Base-by-base conservation (phyloP, 2,888 invertebrate genomes). In the Perizoma flavofasciatum region DNA sequence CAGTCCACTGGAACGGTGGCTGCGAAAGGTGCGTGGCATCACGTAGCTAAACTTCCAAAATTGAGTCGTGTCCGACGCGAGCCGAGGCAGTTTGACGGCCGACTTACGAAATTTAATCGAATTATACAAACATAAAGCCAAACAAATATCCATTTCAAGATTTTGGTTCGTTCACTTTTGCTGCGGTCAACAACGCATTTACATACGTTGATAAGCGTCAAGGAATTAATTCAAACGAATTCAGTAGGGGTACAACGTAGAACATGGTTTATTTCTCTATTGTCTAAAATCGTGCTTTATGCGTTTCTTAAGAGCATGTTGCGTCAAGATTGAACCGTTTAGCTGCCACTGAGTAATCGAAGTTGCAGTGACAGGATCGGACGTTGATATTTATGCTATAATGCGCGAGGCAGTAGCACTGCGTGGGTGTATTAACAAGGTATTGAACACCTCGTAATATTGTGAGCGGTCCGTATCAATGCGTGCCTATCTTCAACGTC, bases 211-310 rank as follows among this genome's bases (percentile, higher is more conserved):
- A 50, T 57, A 50, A 43, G 9, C 7, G 41, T 54, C 45, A 68
- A 74, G 69, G 68, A 75, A 79, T 78, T 77, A 77, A 81, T 74
- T 65, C 72, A 67, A 69, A 74, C 64, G 66, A 71, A 68, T 79
- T 75, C 63, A 72, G 81, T 81, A 75, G 77, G 83, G 79, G 83
- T 83, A 81, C 77, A 72, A 83, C 82, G 81, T 79, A 63, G 76
- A 78, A 82, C 78, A 77, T 83, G 71, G 79, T 89, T 88, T 89
- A 89, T 88, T 82, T 83, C 78, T 79, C 86, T 85, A 88, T 88
- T 89, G 89, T 89, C 81, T 75, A 72, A 22, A 22, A 78, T 76
- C 73, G 75, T 78, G 82, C 73, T 83, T 83, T 80, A 81, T 82
- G 66, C 63, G 61, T 61, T 63, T 63, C 58, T 59, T 41, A 59